These are phyloP conservation scores for Seriola rivoliana DNA, from an alignment of 2,113 vertebrate species.

Conservation along the genomic window DNA sequence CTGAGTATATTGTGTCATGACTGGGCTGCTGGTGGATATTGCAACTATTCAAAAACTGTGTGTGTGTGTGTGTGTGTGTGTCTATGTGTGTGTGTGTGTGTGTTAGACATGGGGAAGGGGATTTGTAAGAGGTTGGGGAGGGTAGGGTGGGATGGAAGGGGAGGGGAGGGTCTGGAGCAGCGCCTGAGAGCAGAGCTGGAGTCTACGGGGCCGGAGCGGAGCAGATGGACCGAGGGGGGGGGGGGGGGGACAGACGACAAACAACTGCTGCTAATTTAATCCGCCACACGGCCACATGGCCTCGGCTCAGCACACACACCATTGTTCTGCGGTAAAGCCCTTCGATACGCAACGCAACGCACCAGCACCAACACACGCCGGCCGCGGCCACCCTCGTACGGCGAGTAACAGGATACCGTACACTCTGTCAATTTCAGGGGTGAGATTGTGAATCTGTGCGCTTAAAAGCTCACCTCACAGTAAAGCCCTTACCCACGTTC, in stretches of 20 bases:
- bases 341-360: conserved; percentile 59
- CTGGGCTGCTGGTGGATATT: conserved; percentile 74
- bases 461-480: conserved; percentile 1
- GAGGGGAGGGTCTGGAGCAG: conserved; percentile 78
- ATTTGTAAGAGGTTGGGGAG: conserved; percentile 57
- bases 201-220: conserved; percentile 70
- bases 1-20: conserved; percentile 87
- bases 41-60: conserved; percentile 63
- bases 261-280: conserved; percentile 86
- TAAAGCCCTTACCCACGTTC: not conserved
- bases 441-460: not conserved
- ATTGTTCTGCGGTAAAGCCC: conserved; percentile 73
- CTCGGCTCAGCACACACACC: conserved; percentile 56
- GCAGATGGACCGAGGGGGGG: conserved; percentile 87
- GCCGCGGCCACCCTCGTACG: conserved; percentile 23
- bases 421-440: not conserved
- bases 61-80: conserved; percentile 37
- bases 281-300: conserved; percentile 73
- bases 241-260: conserved; percentile 86
- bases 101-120: conserved; percentile 32
- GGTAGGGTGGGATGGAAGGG: conserved; percentile 15
- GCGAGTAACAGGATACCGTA: conserved; percentile 13
- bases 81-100: conserved; percentile 37
- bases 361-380: conserved; percentile 34
- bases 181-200: conserved; percentile 87